Conservation (phyloP, 2,113 vertebrate species). For the Cromileptes altivelis region DNA sequence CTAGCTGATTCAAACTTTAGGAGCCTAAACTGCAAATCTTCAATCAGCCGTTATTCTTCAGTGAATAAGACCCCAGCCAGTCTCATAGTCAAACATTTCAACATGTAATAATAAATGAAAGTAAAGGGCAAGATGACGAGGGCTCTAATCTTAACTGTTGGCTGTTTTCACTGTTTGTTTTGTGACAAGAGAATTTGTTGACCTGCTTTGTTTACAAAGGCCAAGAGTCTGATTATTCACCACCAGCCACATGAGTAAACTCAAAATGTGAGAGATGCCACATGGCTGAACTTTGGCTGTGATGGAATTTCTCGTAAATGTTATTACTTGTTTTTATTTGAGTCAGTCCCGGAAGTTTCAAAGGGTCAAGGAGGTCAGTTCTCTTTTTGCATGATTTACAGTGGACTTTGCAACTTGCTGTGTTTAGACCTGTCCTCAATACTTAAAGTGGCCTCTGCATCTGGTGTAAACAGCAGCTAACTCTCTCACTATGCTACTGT, state of each 20-base stretch:
- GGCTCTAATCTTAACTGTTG: background rate
- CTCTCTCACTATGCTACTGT: background rate
- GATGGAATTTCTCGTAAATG: background rate
- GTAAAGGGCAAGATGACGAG: background rate
- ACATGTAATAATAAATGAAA: background rate
- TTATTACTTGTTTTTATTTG: slow-evolving; percentile 6
- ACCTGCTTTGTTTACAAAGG: slow-evolving; percentile 13
- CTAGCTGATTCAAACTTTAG: background rate
- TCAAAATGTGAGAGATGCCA: slow-evolving; percentile 4
- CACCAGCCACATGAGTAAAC: background rate
- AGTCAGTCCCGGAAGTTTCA: background rate
- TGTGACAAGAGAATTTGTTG: background rate
- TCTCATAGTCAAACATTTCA: background rate
- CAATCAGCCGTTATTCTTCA: background rate
- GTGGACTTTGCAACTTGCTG: background rate
- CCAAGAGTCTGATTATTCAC: slow-evolving; percentile 2
- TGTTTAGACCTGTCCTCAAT: slow-evolving; percentile 5
- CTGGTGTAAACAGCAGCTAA: background rate
- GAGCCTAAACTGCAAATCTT: background rate
- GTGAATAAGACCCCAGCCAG: background rate
- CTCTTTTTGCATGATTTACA: background rate
- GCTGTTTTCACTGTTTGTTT: slow-evolving; percentile 13
- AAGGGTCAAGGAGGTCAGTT: background rate
- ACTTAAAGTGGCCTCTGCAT: background rate
- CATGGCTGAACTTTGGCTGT: slow-evolving; percentile 3